Evolutionary conservation across 2,113 vertebrate species (phyloP), one percentile per base, ranked within the genome.

Genomic region (Passerina amoena): DNA sequence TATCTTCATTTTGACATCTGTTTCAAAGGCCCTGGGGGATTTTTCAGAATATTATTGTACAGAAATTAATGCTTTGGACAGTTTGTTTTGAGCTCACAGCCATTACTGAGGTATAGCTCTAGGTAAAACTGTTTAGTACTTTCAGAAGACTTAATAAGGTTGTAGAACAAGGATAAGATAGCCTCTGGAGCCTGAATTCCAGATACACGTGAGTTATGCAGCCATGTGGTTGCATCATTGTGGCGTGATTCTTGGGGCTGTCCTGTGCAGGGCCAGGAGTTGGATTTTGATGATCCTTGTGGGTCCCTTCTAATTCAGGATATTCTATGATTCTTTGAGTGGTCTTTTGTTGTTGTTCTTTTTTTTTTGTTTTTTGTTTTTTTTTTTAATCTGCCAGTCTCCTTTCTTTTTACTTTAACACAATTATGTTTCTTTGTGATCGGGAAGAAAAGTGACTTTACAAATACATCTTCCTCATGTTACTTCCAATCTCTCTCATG

Each of bases 181-280:
- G 54, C 9, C 44, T 31, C 6, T 40, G 60, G n/a, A 71, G 24
- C 35, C 53, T 60, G 61, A 72, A 89, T 66, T 91, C 51, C 61
- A 70, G 20, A 12, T 44, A n/a, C 13, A 11, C 0, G 0, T 3
- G 31, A 57, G 5, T 76, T 82, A 53, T 0, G 38, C 47, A 60
- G 60, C 38, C n/a, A n/a, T n/a, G n/a, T n/a, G n/a, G n/a, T n/a
- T n/a, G n/a, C n/a, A n/a, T n/a, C n/a, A 21, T 28, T 18, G 23
- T 27, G 42, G 47, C 23, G 54, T 63, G 35, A 61, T 54, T 27
- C 10, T 47, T 61, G 30, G 17, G 31, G 40, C 40, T 54, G 18
- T 42, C n/a, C 30, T 30, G 25, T 63, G 35, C 40, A 54, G 63
- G 40, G 31, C 40, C 63, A 56, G 48, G 63, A 47, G 30, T 0